Evolutionary conservation across 2,888 invertebrate genomes (phyloP), one percentile per base, ranked within the genome.

Genomic region (Drosophila ezoana): DNA sequence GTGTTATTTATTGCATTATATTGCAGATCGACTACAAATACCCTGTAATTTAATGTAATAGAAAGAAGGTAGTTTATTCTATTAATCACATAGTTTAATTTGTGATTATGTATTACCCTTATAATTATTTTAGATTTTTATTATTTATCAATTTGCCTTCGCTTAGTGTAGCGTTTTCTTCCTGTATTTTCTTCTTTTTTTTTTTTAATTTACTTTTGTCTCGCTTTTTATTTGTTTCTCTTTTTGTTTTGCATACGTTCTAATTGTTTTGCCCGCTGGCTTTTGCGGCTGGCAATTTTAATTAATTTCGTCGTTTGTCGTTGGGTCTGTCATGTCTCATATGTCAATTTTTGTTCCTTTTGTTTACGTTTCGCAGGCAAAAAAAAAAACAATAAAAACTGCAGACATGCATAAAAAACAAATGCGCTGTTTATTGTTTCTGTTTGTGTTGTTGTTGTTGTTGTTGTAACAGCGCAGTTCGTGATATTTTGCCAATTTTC

Each of bases 401-500:
- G 37, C 41, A 58, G 33, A n/a, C 33, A 41, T n/a, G 57, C 35
- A 56, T 20, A 20, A 38, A n/a, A 52, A 56, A 38, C 38, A 40
- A 45, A 63, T 43, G 40, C 56, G 48, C 59, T 75, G 49, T 72
- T 52, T 74, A 56, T 73, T 79, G 20, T 54, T 66, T 45, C 66
- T 72, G 33, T 59, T 53, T 28, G 58, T 56, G 48, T 68, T 72
- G 33, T 59, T 53, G 33, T 59, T 53, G 33, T 60, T 56, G 47
- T 40, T 65, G 52, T 47, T 40, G 54, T 37, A 20, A 6, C 8
- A 2, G 60, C 14, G 41, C 59, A 44, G 79, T 79, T 83, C 83
- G 82, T 82, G 82, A 73, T 83, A 81, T 86, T 83, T 76, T 63
- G 52, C 62, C 32, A 64, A 66, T 79, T 81, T 79, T 60, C 35